Base-by-base conservation (phyloP, 2,888 invertebrate genomes). In the Thumatha senex region DNA sequence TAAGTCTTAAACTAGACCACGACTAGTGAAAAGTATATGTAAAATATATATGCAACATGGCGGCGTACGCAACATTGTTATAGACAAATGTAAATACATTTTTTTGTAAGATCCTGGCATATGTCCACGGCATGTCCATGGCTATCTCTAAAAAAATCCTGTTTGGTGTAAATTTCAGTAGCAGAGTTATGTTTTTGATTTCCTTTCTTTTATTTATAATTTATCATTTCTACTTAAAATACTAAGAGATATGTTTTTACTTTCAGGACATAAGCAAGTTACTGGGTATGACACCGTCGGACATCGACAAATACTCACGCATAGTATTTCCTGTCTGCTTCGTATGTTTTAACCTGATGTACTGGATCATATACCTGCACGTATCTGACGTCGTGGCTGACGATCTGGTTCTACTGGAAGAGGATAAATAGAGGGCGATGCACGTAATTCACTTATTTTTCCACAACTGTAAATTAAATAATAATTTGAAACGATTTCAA, bases 261-360 rank as follows among this genome's bases (percentile, higher is more conserved):
- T 87, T 86, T 14, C 89, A 94, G 94, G 96, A 97, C 84, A 96
- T 97, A 92, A 97, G 96, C 94, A 97, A 97, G 89, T 93, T 97
- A 69, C 94, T 96, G 84, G 97, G 97, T 80, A 96, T 97, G 74
- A 97, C 98, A 72, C 98, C 98, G 49, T 98, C 98, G 85, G 98
- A 98, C 92, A 99, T 99, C 92, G 99, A 99, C 94, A 99, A 99
- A 93, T 99, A 99, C 86, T 98, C 99, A 55, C 95, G 99, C 82
- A 98, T 99, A 90, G 96, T 98, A 80, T 99, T 99, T 88, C 99
- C 99, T 47, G 97, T 98, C 74, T 97, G 98, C 93, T 99, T 99
- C 93, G 96, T 99, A 69, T 97, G 98, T 92, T 99, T 99, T 94
- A 99, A 99, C 91, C 94, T 98, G 70, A 98, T 98, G 97, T 98